These are phyloP conservation scores for Campoplex nolae DNA, from an alignment of 2,888 invertebrate species.

Conservation along the genomic window DNA sequence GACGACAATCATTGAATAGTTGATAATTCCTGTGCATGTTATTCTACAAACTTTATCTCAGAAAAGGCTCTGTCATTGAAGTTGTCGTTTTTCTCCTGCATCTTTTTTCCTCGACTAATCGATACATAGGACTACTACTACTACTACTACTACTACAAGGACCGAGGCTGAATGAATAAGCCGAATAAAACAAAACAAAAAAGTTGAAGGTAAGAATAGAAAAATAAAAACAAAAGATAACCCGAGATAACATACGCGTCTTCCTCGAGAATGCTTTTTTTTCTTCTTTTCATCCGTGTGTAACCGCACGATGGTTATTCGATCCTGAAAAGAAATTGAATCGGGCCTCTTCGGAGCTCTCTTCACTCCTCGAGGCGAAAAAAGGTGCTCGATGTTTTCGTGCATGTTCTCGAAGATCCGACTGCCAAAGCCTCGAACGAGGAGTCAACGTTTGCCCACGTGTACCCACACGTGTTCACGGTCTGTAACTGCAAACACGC, in stretches of 20 bases:
- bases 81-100: conserved; percentile 5
- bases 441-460: conserved; percentile 60
- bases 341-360: conserved; percentile 50
- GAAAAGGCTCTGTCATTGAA: not conserved
- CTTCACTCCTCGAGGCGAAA: conserved; percentile 17
- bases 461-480: conserved; percentile 49
- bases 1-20: no score
- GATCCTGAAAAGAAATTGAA: conserved; percentile 66
- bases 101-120: conserved; percentile 38
- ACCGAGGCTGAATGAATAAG: not conserved
- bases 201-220: not conserved
- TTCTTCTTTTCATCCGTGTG: not conserved
- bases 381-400: conserved; percentile 19
- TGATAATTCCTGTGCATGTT: no score
- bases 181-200: not conserved
- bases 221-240: conserved; percentile 8
- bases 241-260: conserved; percentile 51
- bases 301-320: conserved; percentile 65
- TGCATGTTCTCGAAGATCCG: conserved; percentile 36
- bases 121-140: conserved; percentile 30
- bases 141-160: conserved; percentile 5
- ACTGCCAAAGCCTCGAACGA: conserved; percentile 15
- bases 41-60: not conserved
- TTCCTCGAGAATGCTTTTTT: conserved; percentile 23
- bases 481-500: not conserved